Evolutionary conservation across 2,888 invertebrate species (phyloP), one percentile per base, ranked within the genome.

Genomic region (Hydrotaea diabolus): DNA sequence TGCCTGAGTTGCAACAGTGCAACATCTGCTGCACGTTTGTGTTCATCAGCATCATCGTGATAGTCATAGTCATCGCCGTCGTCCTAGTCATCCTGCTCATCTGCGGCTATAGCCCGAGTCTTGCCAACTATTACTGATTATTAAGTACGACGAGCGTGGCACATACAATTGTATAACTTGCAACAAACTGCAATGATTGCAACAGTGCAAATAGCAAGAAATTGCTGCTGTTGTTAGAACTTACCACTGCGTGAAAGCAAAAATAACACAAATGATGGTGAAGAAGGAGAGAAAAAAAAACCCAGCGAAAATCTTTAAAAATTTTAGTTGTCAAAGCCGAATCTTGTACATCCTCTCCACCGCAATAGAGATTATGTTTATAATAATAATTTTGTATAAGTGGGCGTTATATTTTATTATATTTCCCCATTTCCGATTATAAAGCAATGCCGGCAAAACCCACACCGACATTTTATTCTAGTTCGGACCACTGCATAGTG

Each of bases 11-110:
- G 69, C 62, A 26, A n/a, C 62, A 26, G 23, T 62, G 78, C 79
- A 80, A 72, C 83, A 83, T 83, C 83, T 83, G 79, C 75, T 83
- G 78, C 82, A 83, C 75, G 78, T 82, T 72, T 46, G 9, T 72
- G 36, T 57, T 83, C 64, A 64, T 77, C 74, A 74, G 59, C 46
- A 82, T 72, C 62, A 82, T 82, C 75, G 75, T 79, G 57, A 17
- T 53, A 49, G 2, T 49, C 73, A 23, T 23, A 26, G 31, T 55
- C 43, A 13, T 23, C 53, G 36, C 23, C 49, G 49, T 39, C 49
- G 64, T 49, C 26, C 2, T 49, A 15, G 49, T 49, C 49, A 15
- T 49, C 49, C 49, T 49, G 49, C n/a, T 49, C 49, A 49, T 49
- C 46, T 53, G 71, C 31, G 53, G 31, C 53, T 21, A 49, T 23